These are phyloP conservation scores for Ophion slaviceki DNA, from an alignment of 2,888 invertebrate genomes.

Conservation along the genomic window DNA sequence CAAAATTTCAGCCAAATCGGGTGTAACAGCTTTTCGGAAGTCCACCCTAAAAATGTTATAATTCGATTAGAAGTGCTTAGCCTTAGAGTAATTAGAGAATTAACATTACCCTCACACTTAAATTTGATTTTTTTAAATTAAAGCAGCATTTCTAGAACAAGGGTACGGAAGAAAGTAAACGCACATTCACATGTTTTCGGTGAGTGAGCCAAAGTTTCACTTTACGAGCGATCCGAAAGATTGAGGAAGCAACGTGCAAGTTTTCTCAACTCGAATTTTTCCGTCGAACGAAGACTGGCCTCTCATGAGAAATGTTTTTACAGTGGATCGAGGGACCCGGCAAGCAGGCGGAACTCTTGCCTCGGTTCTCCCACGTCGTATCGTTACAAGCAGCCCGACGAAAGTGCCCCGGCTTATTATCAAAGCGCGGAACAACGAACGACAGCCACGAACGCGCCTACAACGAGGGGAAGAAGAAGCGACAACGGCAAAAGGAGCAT, in stretches of 20 bases:
- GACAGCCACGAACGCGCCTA: constrained; percentile 51
- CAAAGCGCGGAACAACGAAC: constrained; percentile 40
- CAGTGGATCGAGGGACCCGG: constrained; percentile 72
- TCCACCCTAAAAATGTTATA: background rate
- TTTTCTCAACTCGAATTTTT: background rate
- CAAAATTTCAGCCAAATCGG: too few relatives aligned
- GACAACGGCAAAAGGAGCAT: constrained; percentile 67
- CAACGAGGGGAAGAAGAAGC: background rate
- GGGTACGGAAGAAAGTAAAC: background rate
- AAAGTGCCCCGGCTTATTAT: constrained; percentile 30
- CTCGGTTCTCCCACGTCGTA: constrained; percentile 75
- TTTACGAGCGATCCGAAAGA: too few relatives aligned
- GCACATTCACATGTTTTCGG: background rate
- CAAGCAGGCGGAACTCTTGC: constrained; percentile 79
- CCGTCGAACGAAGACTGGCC: background rate
- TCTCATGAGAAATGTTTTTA: constrained; percentile 8
- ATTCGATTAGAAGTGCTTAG: background rate
- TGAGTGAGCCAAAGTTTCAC: too few relatives aligned
- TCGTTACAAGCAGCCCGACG: constrained; percentile 50
- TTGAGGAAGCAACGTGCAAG: background rate
- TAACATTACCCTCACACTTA: background rate
- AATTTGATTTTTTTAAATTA: background rate
- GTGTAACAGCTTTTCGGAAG: too few relatives aligned
- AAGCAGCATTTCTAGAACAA: background rate
- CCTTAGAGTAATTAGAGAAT: background rate